These are phyloP conservation scores for Steinernema scapterisci DNA, from an alignment of 2,888 invertebrate genomes.

Conservation along the genomic window DNA sequence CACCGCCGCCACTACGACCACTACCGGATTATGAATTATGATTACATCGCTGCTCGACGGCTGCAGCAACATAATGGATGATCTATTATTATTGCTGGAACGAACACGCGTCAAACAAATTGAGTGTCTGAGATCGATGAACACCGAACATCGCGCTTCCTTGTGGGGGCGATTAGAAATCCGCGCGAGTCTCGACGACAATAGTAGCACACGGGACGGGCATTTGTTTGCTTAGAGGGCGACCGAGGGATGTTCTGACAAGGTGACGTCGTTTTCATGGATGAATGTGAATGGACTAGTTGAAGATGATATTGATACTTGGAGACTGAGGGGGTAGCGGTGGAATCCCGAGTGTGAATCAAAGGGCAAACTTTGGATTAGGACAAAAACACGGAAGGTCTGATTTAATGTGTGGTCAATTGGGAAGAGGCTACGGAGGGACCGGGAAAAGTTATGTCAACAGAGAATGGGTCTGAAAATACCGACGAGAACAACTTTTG, in stretches of 20 bases:
- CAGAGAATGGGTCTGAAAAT: no score
- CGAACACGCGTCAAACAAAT: background rate
- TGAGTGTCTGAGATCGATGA: background rate
- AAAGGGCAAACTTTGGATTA: background rate
- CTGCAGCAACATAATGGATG: constrained; percentile 9
- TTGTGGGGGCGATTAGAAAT: background rate
- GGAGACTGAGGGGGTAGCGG: background rate
- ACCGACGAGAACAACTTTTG: no score
- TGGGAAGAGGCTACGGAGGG: no score
- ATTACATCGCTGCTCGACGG: background rate
- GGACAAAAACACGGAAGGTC: background rate
- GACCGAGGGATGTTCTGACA: background rate
- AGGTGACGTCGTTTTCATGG: background rate
- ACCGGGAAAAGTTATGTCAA: no score
- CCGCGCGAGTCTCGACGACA: no score
- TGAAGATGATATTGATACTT: background rate
- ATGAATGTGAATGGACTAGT: background rate
- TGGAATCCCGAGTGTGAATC: background rate
- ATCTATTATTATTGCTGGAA: background rate
- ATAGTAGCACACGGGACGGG: background rate
- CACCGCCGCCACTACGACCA: background rate
- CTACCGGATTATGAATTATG: constrained; percentile 20
- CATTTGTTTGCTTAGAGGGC: background rate
- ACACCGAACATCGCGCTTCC: background rate
- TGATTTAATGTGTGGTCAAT: background rate